Evolutionary conservation across 2,888 invertebrate species (phyloP).

Genomic region (Parascotia fuliginaria): DNA sequence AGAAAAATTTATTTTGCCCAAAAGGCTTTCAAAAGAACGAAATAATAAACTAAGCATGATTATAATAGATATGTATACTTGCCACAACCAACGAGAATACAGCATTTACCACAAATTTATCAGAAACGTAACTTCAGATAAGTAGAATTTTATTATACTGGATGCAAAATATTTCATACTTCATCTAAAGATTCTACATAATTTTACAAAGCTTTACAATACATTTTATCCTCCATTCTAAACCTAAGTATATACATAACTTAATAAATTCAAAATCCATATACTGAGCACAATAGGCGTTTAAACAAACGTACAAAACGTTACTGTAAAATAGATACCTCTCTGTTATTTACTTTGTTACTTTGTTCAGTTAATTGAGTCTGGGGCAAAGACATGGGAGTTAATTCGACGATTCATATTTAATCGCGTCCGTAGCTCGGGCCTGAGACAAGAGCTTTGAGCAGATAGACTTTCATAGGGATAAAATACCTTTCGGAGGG

Average conservation of each 20-base stretch:
- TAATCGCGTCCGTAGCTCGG: constrained; percentile 63
- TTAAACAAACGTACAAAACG: constrained; percentile 79
- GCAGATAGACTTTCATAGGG: constrained; percentile 13
- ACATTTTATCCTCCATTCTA: too few relatives aligned
- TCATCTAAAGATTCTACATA: too few relatives aligned
- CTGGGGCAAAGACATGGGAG: constrained; percentile 74
- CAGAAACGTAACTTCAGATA: too few relatives aligned
- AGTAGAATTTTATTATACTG: too few relatives aligned
- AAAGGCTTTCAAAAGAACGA: too few relatives aligned
- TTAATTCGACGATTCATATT: constrained; percentile 84
- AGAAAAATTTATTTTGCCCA: too few relatives aligned
- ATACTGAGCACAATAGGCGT: constrained; percentile 27
- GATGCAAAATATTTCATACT: too few relatives aligned
- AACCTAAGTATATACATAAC: constrained; percentile 3
- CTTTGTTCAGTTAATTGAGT: constrained; percentile 84
- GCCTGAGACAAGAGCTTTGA: constrained; percentile 9
- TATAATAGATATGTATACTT: too few relatives aligned
- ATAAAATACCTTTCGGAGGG: constrained; percentile 3
- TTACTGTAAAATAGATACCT: constrained; percentile 78
- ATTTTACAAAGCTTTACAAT: too few relatives aligned
- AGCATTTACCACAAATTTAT: too few relatives aligned
- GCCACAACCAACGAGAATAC: too few relatives aligned
- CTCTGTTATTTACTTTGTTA: constrained; percentile 79
- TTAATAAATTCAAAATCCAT: constrained; percentile 12
- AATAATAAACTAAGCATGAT: too few relatives aligned